Percentiles rank a stretch among this genome's conserved stretches.
Conservation (phyloP, 2,888 invertebrate genomes). For the Netelia fuscicornis region DNA sequence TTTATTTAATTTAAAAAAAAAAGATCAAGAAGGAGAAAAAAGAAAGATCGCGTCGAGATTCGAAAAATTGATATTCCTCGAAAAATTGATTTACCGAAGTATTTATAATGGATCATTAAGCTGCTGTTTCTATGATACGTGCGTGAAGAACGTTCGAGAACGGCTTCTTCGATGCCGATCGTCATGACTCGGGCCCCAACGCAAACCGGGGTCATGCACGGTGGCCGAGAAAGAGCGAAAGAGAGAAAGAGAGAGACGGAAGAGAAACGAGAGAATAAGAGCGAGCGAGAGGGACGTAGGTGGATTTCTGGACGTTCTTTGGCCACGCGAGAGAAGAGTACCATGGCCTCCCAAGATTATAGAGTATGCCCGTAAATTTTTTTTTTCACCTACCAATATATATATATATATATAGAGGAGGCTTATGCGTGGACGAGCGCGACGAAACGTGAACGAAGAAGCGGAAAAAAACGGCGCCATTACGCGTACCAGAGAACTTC, state of each 20-base stretch:
- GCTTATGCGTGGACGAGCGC: constrained; percentile 39
- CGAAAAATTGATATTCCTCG: too few relatives aligned
- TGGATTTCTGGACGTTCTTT: constrained; percentile 44
- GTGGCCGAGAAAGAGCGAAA: constrained; percentile 60
- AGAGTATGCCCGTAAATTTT: constrained; percentile 55
- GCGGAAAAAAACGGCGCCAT: constrained; percentile 21
- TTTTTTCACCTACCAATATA: constrained; percentile 36
- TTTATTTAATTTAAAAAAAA: too few relatives aligned
- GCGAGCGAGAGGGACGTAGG: constrained; percentile 56
- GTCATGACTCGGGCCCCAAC: constrained; percentile 43
- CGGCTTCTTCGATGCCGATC: constrained; percentile 39
- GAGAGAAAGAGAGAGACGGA: constrained; percentile 53
- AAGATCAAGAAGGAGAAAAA: too few relatives aligned
- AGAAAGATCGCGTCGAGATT: too few relatives aligned
- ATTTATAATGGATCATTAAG: neutral
- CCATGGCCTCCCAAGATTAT: constrained; percentile 74
- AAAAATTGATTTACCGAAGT: too few relatives aligned
- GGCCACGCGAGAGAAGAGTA: constrained; percentile 64
- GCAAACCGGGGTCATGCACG: constrained; percentile 66
- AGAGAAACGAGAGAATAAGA: constrained; percentile 49
- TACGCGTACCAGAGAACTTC: constrained; percentile 47
- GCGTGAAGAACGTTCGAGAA: constrained; percentile 34
- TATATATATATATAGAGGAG: neutral
- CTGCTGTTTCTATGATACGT: neutral
- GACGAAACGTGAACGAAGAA: constrained; percentile 41